Conservation (phyloP, 2,888 invertebrate genomes). For the Nemurella pictetii region DNA sequence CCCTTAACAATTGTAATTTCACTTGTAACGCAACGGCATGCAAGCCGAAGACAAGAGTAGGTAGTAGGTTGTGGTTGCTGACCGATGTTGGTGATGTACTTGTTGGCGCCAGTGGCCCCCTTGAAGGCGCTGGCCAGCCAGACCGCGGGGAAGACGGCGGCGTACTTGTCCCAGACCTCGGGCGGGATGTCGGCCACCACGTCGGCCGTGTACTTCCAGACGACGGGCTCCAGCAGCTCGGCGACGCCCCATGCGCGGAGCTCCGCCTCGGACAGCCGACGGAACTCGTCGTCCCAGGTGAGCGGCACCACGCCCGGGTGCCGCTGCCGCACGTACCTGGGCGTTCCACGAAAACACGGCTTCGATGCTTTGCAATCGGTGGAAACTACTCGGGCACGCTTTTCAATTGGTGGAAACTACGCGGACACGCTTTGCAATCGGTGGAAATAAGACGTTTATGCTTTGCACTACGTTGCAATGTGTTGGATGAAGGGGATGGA, state of each 20-base stretch:
- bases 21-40: too few relatives aligned
- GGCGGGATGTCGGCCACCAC: constrained; percentile 51
- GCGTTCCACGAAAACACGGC: too few relatives aligned
- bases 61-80: too few relatives aligned
- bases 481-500: too few relatives aligned
- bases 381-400: too few relatives aligned
- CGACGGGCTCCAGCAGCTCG: constrained; percentile 64
- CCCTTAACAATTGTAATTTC: too few relatives aligned
- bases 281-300: constrained; percentile 84
- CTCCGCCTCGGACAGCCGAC: constrained; percentile 57
- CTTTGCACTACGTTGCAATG: too few relatives aligned
- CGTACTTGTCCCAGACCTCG: constrained; percentile 58
- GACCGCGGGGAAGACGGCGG: constrained; percentile 64
- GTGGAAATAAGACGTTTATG: too few relatives aligned
- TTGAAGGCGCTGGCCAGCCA: constrained; percentile 88
- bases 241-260: constrained; percentile 55
- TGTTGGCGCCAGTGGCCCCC: constrained; percentile 65
- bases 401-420: too few relatives aligned
- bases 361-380: too few relatives aligned
- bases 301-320: constrained; percentile 62
- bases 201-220: constrained; percentile 68
- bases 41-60: too few relatives aligned
- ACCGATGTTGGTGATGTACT: constrained; percentile 58
- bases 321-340: constrained; percentile 53
- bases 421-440: too few relatives aligned